Evolutionary conservation across 2,888 invertebrate species (phyloP), one percentile per base, ranked within the genome.

Genomic region (Neoitamus cyanurus): DNA sequence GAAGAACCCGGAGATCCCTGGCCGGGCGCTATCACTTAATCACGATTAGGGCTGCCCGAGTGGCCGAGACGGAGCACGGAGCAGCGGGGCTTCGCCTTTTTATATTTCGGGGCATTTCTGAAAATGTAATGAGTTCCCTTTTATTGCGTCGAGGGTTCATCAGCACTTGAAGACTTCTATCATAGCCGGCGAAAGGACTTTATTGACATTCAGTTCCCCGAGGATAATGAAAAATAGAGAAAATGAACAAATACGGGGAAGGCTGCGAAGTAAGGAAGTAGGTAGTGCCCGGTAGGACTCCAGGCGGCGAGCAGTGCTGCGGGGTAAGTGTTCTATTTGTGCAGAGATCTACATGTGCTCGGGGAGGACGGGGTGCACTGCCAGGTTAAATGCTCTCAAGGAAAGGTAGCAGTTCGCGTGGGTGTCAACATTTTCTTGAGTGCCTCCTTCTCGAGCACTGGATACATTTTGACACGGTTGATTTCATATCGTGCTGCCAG

Each of bases 121-220:
- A 78, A 78, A 78, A 48, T 78, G 78, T 78, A 78, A 78, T 78
- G 78, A 78, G 78, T 78, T 78, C 78, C 78, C 58, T 78, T 78
- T 78, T 78, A 78, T 78, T 78, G 37, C 25, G 69, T 69, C 37
- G 37, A 82, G 69, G 82, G 82, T 82, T 82, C 82, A 82, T 82
- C 82, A 82, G 82, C 82, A 82, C 82, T 82, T 82, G 69, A 82
- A 82, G 82, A 82, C 68, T 82, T 82, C 20, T 82, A 82, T 82
- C 69, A 69, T 82, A 20, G 82, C 69, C n/a, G 36, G 69, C 69
- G 31, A 69, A 82, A 69, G 82, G 37, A 82, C 82, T 82, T 82
- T 82, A 82, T 82, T 82, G 82, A 69, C 82, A 82, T 82, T 69
- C 82, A 69, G 82, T 28, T 69, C 37, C 30, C 48, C 25, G 68